A percentile compares a stretch with the other conserved stretches of the same genome.
Evolutionary conservation across 1,140 invertebrate genomes (phyloP).

Genomic region (Bombus cullumanus): DNA sequence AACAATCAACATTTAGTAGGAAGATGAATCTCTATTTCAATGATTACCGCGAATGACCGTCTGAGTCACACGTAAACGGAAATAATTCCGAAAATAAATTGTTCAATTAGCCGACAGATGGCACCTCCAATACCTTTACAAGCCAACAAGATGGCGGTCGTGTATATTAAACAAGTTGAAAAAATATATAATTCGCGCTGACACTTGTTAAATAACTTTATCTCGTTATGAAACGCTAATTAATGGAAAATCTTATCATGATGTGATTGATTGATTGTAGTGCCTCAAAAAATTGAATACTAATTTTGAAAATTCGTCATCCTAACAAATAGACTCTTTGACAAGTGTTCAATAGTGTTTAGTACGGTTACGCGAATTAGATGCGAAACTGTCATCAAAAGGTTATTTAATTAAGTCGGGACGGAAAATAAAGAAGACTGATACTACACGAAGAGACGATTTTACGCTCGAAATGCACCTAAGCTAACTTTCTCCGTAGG

Average conservation of each 20-base stretch:
- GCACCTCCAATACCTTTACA: slow-evolving; percentile 7
- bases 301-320: background rate
- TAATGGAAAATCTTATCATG: background rate
- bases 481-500: slow-evolving; percentile 67
- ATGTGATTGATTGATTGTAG: background rate
- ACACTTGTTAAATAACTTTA: slow-evolving; percentile 52
- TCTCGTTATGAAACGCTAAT: background rate
- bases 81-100: slow-evolving; percentile 37
- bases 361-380: background rate
- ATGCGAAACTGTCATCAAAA: background rate
- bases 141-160: slow-evolving; percentile 22
- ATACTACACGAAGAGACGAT: slow-evolving; percentile 37
- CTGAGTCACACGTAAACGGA: slow-evolving; percentile 40
- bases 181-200: slow-evolving; percentile 13
- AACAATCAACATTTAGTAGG: slow-evolving; percentile 21
- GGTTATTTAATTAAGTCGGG: slow-evolving; percentile 15
- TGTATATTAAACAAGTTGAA: slow-evolving; percentile 14
- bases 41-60: slow-evolving; percentile 32
- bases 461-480: slow-evolving; percentile 67
- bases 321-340: too few species aligned
- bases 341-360: background rate
- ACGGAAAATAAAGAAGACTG: slow-evolving; percentile 22
- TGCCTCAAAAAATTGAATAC: background rate
- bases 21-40: slow-evolving; percentile 11
- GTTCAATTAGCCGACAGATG: slow-evolving; percentile 44